These are phyloP conservation scores for Pseudochirops cupreus DNA, from an alignment of 2,797 vertebrate species.

Conservation along the genomic window DNA sequence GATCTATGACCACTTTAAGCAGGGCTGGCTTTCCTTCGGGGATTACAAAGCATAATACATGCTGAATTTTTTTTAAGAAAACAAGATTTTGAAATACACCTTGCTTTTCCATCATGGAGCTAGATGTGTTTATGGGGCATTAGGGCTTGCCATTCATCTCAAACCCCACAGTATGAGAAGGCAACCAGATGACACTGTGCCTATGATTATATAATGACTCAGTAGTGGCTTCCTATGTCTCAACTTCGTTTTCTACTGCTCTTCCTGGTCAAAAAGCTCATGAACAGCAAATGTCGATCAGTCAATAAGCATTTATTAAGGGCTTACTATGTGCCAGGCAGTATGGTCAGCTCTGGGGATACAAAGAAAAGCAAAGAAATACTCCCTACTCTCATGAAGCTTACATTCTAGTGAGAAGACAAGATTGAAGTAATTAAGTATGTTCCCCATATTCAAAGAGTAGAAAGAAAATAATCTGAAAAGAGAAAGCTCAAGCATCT, in stretches of 20 bases:
- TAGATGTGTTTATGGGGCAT: neutral
- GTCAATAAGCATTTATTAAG: neutral
- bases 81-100: neutral
- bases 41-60: neutral
- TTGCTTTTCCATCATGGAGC: neutral
- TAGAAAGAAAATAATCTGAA: neutral
- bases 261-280: neutral
- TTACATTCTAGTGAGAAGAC: neutral
- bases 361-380: neutral
- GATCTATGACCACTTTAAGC: neutral
- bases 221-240: neutral
- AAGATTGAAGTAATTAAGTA: neutral
- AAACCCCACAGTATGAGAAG: neutral
- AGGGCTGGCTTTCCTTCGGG: neutral
- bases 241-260: neutral
- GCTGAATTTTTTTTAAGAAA: conserved; percentile 46
- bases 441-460: neutral
- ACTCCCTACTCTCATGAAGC: neutral
- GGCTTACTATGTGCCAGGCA: neutral
- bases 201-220: neutral
- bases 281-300: neutral
- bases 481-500: neutral
- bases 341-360: neutral
- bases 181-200: neutral
- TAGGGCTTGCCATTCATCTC: neutral